These are phyloP conservation scores for Pangasius larnaudii DNA, from an alignment of 2,797 vertebrate species.

Conservation along the genomic window DNA sequence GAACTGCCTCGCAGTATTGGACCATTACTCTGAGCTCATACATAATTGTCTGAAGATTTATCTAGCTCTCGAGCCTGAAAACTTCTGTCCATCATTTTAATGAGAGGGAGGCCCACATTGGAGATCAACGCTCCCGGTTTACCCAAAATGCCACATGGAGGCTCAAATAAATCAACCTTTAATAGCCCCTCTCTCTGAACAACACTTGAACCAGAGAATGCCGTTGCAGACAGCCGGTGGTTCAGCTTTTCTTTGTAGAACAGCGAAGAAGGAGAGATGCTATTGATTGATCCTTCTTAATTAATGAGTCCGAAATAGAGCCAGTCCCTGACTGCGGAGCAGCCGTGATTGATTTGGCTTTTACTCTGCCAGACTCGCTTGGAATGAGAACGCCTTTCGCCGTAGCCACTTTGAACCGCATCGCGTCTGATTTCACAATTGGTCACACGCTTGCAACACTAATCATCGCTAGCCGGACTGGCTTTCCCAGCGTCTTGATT, in stretches of 20 bases:
- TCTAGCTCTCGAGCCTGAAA: slow-evolving; percentile 24
- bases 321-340: slow-evolving; percentile 8
- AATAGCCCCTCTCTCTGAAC: slow-evolving; percentile 14
- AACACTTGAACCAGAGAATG: slow-evolving; percentile 32
- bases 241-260: slow-evolving; percentile 19
- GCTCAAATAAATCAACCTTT: slow-evolving; percentile 43
- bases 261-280: slow-evolving; percentile 21
- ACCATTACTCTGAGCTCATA: slow-evolving; percentile 29
- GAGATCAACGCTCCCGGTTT: slow-evolving; percentile 37
- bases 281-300: slow-evolving; percentile 49
- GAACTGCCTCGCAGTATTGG: slow-evolving; percentile 7
- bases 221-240: neutral
- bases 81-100: slow-evolving; percentile 47
- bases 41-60: slow-evolving; percentile 44
- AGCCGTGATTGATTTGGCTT: slow-evolving; percentile 43
- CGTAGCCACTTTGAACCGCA: neutral
- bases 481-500: slow-evolving; percentile 11
- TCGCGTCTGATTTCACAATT: slow-evolving; percentile 36
- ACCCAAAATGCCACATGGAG: slow-evolving; percentile 37
- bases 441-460: slow-evolving; percentile 39
- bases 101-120: slow-evolving; percentile 27
- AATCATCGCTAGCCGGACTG: slow-evolving; percentile 33
- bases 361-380: slow-evolving; percentile 26
- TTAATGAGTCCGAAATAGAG: slow-evolving; percentile 46
- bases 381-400: neutral